Percentiles rank a stretch among this genome's conserved stretches.
Conservation (phyloP, 2,888 invertebrate species). For the Mesodorylaimus sp. region DNA sequence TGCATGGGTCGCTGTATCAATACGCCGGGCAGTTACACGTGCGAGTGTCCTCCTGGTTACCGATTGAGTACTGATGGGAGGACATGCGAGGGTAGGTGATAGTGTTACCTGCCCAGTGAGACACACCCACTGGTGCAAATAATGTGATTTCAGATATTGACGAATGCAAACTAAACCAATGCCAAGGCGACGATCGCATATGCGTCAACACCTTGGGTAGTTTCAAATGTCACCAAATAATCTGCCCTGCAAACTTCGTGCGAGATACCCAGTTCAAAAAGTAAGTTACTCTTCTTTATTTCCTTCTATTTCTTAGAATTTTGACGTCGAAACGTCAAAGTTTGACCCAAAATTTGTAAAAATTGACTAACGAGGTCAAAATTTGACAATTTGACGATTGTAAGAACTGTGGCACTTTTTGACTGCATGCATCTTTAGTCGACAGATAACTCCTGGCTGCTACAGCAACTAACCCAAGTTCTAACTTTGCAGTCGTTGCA, state of each 20-base stretch:
- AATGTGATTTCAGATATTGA: constrained; percentile 45
- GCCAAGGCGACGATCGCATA: constrained; percentile 43
- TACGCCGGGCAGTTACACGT: constrained; percentile 25
- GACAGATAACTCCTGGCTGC: too few species aligned
- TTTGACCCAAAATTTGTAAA: too few species aligned
- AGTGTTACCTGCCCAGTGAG: too few species aligned
- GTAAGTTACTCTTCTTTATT: constrained; percentile 41
- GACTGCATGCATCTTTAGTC: too few species aligned
- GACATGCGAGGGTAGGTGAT: constrained; percentile 47
- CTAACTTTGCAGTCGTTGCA: constrained; percentile 17
- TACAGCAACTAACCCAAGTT: too few species aligned
- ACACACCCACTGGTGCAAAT: too few species aligned
- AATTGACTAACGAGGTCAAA: too few species aligned
- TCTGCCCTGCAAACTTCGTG: constrained; percentile 65
- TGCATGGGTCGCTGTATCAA: constrained; percentile 30
- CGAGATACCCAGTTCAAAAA: constrained; percentile 57
- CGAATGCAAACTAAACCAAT: constrained; percentile 45
- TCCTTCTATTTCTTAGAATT: neutral
- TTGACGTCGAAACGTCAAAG: too few species aligned
- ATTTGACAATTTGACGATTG: too few species aligned
- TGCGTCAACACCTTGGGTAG: constrained; percentile 79
- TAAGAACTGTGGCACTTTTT: too few species aligned
- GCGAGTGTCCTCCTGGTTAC: constrained; percentile 27
- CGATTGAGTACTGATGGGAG: constrained; percentile 20
- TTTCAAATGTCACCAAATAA: constrained; percentile 63